Evolutionary conservation across 2,797 vertebrate genomes (phyloP), one percentile per base, ranked within the genome.

Genomic region (Anguilla megastoma): DNA sequence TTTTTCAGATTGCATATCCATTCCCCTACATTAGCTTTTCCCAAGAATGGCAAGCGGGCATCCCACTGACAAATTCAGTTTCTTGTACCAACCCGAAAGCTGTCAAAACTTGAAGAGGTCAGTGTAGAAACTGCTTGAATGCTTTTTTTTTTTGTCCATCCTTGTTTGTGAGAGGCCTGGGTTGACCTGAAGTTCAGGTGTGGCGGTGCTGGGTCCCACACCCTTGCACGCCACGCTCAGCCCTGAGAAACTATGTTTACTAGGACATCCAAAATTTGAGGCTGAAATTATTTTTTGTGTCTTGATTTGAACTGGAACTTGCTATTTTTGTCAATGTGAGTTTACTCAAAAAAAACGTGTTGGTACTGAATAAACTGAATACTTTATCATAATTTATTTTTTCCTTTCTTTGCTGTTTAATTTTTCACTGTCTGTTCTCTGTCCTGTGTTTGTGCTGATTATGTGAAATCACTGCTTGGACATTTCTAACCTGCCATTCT

Each of bases 1-100:
- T 96, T 96, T 96, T 96, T 95, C 96, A 95, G 96, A 96, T 96
- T 96, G 95, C 95, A 95, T 95, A 95, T 94, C 95, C 95, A 96
- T 95, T 95, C 93, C 95, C 95, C 94, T 95, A 95, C 94, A 95
- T 96, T 96, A 96, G 95, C 95, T 95, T 96, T 95, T 94, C 94
- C 94, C 95, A 94, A 96, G 95, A 96, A 96, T 96, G 95, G 95
- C 95, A 92, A 94, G 95, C 94, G 95, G 95, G 94, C 95, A 95
- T 94, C 95, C 95, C 94, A 96, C 95, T 95, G 95, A 96, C 95
- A 96, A 96, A 96, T 96, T 96, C 95, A 96, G 95, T 96, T 96
- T 96, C 95, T 96, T 96, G 95, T 96, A 96, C 93, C 95, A 96
- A 90, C 92, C 93, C 89, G 93, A 94, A 91, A 93, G 89, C 92